Evolutionary conservation across 2,113 vertebrate species (phyloP).

Genomic region (Paradisaea rubra): DNA sequence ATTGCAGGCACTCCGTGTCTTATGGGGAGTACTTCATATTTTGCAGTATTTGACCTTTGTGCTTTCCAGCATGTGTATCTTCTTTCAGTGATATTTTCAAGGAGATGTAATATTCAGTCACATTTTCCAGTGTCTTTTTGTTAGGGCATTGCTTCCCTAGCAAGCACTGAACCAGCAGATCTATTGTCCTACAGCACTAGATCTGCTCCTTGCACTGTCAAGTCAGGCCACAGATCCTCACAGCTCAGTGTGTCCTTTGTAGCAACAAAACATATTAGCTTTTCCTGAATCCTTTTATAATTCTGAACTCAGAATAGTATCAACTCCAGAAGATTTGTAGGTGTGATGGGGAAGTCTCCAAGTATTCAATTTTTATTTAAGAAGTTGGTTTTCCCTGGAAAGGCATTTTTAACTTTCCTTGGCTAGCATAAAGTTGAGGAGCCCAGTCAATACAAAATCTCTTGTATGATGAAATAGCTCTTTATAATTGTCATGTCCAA

Average conservation of each 20-base stretch:
- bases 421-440: not conserved
- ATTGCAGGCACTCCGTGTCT: not conserved
- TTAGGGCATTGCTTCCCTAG: not conserved
- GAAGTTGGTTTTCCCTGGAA: not conserved
- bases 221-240: not conserved
- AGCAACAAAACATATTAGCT: not conserved
- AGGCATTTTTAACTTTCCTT: not conserved
- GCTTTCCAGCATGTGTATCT: not conserved
- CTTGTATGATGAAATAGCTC: fast-evolving
- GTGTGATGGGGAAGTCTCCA: not conserved
- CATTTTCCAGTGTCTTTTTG: not conserved
- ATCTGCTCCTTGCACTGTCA: not conserved
- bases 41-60: not conserved
- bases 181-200: not conserved
- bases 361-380: not conserved
- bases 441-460: not conserved
- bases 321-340: not conserved
- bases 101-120: not conserved
- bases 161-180: not conserved
- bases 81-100: not conserved
- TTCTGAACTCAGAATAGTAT: not conserved
- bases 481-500: not conserved
- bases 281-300: not conserved
- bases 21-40: not conserved
- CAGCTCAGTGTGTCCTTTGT: not conserved